Base-by-base conservation (phyloP, 2,113 vertebrate genomes). In the Nesogale talazaci region DNA sequence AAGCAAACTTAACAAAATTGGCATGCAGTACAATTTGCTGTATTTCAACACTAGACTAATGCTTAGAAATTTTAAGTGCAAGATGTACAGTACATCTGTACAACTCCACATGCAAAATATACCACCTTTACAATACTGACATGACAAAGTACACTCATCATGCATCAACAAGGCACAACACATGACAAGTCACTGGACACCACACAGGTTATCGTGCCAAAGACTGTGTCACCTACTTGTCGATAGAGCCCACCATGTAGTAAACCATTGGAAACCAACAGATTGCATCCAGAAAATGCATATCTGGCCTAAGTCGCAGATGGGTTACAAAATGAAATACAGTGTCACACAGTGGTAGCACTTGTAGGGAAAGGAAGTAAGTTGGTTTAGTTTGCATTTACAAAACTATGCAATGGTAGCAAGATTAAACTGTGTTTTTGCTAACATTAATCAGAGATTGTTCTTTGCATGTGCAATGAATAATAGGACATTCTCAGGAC, bases 261-360 rank as follows among this genome's bases (percentile, higher is more conserved):
- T 99, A 99, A 97, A 99, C 99, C 99, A 99, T 99, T 93, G 99
- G 99, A 97, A 99, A 99, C 98, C 99, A 99, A 98, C 99, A 99
- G 97, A 99, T 99, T 96, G 99, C 99, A 98, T 99, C 99, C 97
- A 99, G 98, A 98, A 99, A 99, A 98, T 99, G 99, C 98, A 99
- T 99, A 98, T 99, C 99, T 97, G 99, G 99, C 98, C 99, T 99
- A 97, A 85, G 97, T 96, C 97, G 97, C 97, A 97, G 98, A 97
- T 96, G 96, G 97, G 97, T 98, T 96, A 98, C 97, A 98, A 98
- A 98, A 98, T 96, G 98, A 98, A 98, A 98, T 96, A 98, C 94
- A 98, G 14, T 94, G 97, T 98, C 98, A 98, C 97, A 98, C 95
- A 95, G 93, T 52, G 95, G 93, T 83, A 97, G 95, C 72, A 96